These are phyloP conservation scores for Eudyptes chrysolophus DNA, from an alignment of 2,113 vertebrate species.

Conservation along the genomic window DNA sequence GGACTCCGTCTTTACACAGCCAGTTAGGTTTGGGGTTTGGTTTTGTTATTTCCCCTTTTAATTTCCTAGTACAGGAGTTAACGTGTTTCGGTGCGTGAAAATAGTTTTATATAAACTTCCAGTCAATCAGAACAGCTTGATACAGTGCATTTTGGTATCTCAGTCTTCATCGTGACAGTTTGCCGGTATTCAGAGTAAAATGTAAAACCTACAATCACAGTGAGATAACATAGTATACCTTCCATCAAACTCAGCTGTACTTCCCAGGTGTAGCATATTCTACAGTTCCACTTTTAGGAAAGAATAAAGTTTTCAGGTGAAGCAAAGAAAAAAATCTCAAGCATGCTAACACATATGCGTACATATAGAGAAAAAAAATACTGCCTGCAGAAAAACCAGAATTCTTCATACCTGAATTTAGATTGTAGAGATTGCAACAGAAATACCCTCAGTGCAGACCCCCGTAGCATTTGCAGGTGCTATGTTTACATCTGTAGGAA, in stretches of 20 bases:
- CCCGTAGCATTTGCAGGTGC: neutral
- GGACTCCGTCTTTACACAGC: neutral
- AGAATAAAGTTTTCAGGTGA: neutral
- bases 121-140: neutral
- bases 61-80: neutral
- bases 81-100: neutral
- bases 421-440: neutral
- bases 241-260: neutral
- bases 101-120: neutral
- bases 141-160: neutral
- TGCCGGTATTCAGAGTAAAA: neutral
- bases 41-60: neutral
- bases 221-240: neutral
- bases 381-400: neutral
- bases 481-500: neutral
- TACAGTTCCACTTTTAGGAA: neutral
- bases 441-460: neutral
- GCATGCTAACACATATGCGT: neutral
- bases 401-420: neutral
- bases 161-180: neutral
- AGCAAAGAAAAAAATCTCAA: neutral
- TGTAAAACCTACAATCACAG: neutral
- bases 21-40: neutral
- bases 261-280: neutral
- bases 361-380: neutral